Percentiles rank a stretch among this genome's conserved stretches.
These are phyloP conservation scores for Nematopogon swammerdamellus DNA, from an alignment of 2,888 invertebrate species.

Conservation along the genomic window DNA sequence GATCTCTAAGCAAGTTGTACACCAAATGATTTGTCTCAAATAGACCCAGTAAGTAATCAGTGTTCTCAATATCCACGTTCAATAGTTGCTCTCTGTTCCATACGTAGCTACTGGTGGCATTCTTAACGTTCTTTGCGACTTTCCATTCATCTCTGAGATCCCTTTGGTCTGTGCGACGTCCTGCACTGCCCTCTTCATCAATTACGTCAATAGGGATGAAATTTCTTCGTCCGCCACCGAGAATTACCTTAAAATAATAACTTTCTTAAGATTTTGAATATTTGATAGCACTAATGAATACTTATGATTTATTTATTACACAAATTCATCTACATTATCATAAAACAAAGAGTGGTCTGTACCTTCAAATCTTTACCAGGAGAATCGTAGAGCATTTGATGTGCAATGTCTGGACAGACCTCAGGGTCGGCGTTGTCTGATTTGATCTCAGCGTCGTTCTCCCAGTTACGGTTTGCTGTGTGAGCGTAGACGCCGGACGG, in stretches of 20 bases:
- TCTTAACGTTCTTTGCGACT: conserved; percentile 15
- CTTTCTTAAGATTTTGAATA: no score
- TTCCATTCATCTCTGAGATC: conserved; percentile 59
- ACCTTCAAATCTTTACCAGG: conserved; percentile 60
- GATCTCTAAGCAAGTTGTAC: conserved; percentile 53
- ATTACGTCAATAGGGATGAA: conserved; percentile 45
- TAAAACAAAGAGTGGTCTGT: no score
- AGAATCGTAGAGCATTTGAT: conserved; percentile 52
- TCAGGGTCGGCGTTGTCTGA: conserved; percentile 32
- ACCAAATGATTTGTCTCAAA: conserved; percentile 53
- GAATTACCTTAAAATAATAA: conserved; percentile 33
- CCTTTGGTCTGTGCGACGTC: conserved; percentile 46
- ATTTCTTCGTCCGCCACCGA: conserved; percentile 61
- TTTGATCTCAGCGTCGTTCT: conserved; percentile 49
- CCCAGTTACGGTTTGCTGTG: conserved; percentile 57
- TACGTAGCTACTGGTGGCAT: conserved; percentile 28
- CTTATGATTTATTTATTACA: no score
- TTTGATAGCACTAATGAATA: no score
- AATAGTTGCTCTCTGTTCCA: conserved; percentile 48
- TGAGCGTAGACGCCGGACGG: conserved; percentile 48
- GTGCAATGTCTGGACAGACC: conserved; percentile 58
- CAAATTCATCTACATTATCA: no score
- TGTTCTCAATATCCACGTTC: conserved; percentile 22
- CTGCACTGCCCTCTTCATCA: conserved; percentile 27
- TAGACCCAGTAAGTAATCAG: conserved; percentile 58